Evolutionary conservation across 1,140 invertebrate genomes (phyloP).

Genomic region (Drosophila ambigua): DNA sequence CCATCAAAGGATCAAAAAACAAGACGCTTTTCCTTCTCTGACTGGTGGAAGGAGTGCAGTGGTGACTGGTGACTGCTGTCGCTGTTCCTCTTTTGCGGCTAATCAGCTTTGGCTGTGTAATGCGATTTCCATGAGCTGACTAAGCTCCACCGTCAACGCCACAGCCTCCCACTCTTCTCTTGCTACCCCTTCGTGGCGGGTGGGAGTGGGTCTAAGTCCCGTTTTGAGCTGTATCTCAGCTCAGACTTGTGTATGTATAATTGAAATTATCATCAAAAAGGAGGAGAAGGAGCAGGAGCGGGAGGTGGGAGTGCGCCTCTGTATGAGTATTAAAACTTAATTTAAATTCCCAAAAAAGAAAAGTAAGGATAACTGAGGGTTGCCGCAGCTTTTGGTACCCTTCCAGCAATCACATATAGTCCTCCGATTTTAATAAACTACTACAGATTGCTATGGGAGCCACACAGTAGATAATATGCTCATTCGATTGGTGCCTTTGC

Average conservation of each 20-base stretch:
- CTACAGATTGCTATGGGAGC: too few species aligned
- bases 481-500: not conserved
- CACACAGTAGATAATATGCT: too few species aligned
- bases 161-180: not conserved
- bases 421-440: too few species aligned
- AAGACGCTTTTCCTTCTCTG: not conserved
- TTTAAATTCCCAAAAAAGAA: constrained; percentile 52
- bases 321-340: constrained; percentile 65
- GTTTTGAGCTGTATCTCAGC: constrained; percentile 24
- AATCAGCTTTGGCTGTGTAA: constrained; percentile 50
- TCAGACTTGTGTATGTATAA: constrained; percentile 42
- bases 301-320: constrained; percentile 9
- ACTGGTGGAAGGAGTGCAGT: too few species aligned
- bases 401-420: too few species aligned
- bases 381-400: too few species aligned
- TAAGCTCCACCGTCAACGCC: constrained; percentile 11
- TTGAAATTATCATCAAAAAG: constrained; percentile 36
- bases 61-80: not conserved
- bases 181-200: constrained; percentile 11
- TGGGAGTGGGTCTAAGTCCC: constrained; percentile 18
- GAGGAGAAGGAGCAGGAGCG: not conserved
- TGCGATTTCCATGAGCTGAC: constrained; percentile 29
- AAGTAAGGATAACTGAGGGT: not conserved
- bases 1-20: constrained; percentile 3
- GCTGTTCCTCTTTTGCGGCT: constrained; percentile 9